Percentiles rank a stretch among this genome's conserved stretches.
Conservation (phyloP, 2,888 invertebrate species). For the Lasius platythorax region DNA sequence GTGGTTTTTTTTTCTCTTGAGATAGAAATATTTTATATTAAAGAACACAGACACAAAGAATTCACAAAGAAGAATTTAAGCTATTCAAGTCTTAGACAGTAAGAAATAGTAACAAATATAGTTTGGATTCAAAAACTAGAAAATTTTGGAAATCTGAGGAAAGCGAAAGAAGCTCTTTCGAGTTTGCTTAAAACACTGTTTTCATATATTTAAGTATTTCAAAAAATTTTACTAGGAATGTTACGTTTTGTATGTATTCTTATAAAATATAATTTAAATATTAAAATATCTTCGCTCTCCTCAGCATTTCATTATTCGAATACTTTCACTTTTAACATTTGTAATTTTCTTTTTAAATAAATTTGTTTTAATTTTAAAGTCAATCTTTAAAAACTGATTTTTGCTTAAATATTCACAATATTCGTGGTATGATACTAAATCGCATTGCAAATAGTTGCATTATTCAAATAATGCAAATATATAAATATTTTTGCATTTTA, state of each 20-base stretch:
- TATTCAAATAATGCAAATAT: neutral
- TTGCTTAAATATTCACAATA: neutral
- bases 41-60: neutral
- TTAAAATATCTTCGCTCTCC: neutral
- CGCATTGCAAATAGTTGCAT: neutral
- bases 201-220: slow-evolving; percentile 2
- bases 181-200: neutral
- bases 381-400: neutral
- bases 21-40: neutral
- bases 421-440: neutral
- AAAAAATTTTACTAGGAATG: neutral
- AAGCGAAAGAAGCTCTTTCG: neutral
- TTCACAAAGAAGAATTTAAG: neutral
- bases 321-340: neutral
- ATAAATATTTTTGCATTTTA: slow-evolving; percentile 2
- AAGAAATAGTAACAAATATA: neutral
- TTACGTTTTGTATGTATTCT: neutral
- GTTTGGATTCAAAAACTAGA: neutral
- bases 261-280: neutral
- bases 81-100: neutral
- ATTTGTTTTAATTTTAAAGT: neutral
- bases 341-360: neutral
- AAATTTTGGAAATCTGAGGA: neutral
- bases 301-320: neutral
- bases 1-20: neutral